Evolutionary conservation across 2,888 invertebrate species (phyloP), one percentile per base, ranked within the genome.

Genomic region (Cheilosia vulpina): DNA sequence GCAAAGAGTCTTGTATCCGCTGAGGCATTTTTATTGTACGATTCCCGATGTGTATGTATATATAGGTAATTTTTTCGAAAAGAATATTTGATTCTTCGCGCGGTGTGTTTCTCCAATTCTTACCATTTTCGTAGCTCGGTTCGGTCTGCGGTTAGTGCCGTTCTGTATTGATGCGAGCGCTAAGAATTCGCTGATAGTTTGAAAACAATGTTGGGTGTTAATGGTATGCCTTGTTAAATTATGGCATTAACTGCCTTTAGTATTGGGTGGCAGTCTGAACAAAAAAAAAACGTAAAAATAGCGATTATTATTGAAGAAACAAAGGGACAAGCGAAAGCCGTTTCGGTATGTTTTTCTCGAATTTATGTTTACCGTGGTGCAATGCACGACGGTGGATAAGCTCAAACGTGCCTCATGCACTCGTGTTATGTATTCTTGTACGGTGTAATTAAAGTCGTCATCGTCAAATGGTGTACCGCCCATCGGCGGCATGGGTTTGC

Each of bases 1-100:
- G 73, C 79, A 80, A 80, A 80, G 79, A 73, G 79, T 80, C 53
- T 80, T 73, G 79, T 80, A 80, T 80, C 79, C 79, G 79, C 79
- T 31, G 66, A 80, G 73, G 79, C 65, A 80, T 80, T 80, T 80
- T 80, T 80, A 79, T 73, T 79, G 73, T 66, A 60, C 66, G 15
- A 57, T 17, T 41, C 50, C 50, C 50, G 43, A 52, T 13, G 41
- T 63, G 50, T 72, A 34, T 1, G 50, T 72, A 24, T 6, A 27
- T 6, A 7, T 27, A 0, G 43, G 38, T 72, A 41, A 31, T 72
- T 75, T 62, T 47, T 53, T 78, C 9, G 15, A 17, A 41, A 52
- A 60, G 5, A 27, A 34, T 47, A 50, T 55, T 68, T 43, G 68
- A 41, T 41, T 77, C 24, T 69, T 60, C 19, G 34, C 19, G 43